phyloP scores from a whole-genome alignment of 2,797 vertebrate genomes.

The Gouania willdenowi region DNA sequence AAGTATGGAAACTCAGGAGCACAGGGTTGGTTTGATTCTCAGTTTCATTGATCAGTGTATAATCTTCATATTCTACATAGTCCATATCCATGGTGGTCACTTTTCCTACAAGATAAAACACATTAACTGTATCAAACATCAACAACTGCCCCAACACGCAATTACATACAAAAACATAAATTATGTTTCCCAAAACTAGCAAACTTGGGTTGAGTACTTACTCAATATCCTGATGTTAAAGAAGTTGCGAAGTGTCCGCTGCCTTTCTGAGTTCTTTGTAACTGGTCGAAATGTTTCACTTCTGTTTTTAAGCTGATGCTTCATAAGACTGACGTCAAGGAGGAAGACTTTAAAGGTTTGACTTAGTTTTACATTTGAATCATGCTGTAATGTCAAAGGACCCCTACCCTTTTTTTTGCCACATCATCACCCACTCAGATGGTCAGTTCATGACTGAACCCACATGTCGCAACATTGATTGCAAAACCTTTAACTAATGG shows the following conservation, averaged over 20 bases:
- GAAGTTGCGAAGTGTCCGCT: accelerated
- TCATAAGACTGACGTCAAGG: not conserved
- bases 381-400: no score
- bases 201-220: slow-evolving; percentile 23
- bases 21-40: not conserved
- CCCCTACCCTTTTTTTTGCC: no score
- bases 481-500: no score
- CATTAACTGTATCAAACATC: not conserved
- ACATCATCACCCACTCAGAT: no score
- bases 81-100: slow-evolving; percentile 47
- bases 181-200: not conserved
- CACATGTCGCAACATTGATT: no score
- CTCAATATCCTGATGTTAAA: not conserved
- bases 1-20: not conserved
- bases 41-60: slow-evolving; percentile 42
- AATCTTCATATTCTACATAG: slow-evolving; percentile 39
- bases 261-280: not conserved
- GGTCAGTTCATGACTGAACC: no score
- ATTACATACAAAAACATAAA: not conserved
- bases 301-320: slow-evolving; percentile 25
- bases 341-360: no score
- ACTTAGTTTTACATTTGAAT: no score
- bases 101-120: slow-evolving; percentile 25
- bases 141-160: not conserved
- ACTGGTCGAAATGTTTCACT: slow-evolving; percentile 32